Evolutionary conservation across 2,797 vertebrate genomes (phyloP).

Genomic region (Bryconaethiops microstoma): DNA sequence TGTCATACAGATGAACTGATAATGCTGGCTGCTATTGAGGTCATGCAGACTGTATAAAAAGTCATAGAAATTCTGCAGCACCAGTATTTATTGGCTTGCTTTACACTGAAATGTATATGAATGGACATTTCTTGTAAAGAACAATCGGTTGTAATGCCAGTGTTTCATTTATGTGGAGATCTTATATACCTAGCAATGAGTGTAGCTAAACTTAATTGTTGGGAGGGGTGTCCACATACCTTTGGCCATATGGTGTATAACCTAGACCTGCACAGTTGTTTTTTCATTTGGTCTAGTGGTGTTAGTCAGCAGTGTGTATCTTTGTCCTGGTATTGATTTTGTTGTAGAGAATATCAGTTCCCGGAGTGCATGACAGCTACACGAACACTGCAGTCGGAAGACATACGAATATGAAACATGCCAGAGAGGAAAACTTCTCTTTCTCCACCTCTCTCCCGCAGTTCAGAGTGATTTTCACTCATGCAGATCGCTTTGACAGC

Average conservation of each 20-base stretch:
- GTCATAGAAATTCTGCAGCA: background rate
- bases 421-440: background rate
- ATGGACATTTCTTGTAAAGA: too few species aligned
- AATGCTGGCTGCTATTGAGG: background rate
- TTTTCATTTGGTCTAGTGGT: too few species aligned
- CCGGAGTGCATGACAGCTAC: slow-evolving; percentile 2
- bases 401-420: background rate
- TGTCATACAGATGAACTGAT: background rate
- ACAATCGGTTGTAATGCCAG: too few species aligned
- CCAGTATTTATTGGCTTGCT: too few species aligned
- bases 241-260: too few species aligned
- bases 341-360: background rate
- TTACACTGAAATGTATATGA: too few species aligned
- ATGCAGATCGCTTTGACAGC: background rate
- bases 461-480: background rate
- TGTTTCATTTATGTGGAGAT: too few species aligned
- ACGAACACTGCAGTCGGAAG: background rate
- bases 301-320: too few species aligned
- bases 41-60: background rate
- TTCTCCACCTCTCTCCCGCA: background rate
- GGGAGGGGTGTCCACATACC: too few species aligned
- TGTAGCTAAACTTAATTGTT: too few species aligned
- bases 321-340: background rate
- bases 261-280: too few species aligned
- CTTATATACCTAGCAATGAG: too few species aligned